Percentiles rank a stretch among this genome's conserved stretches.
phyloP scores from a whole-genome alignment of 2,797 vertebrate species.

The Podarcis siculus region DNA sequence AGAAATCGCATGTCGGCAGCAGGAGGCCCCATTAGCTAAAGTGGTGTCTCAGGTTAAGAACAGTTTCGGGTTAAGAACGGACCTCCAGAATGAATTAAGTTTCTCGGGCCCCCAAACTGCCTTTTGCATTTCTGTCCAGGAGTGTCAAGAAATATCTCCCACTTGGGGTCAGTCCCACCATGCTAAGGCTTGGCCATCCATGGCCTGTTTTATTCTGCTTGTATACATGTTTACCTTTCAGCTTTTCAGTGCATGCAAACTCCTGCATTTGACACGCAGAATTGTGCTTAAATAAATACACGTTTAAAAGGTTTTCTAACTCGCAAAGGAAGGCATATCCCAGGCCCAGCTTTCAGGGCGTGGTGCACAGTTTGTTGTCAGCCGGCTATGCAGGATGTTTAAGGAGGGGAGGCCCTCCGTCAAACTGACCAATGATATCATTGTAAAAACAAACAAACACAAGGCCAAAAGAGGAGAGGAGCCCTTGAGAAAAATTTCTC shows the following conservation, averaged over 20 bases:
- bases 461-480: background rate
- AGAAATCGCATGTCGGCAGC: too few relatives aligned
- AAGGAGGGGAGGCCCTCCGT: conserved; percentile 45
- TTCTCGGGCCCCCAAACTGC: background rate
- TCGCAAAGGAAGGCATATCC: background rate
- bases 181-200: background rate
- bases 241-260: background rate
- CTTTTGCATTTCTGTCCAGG: background rate
- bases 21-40: too few relatives aligned
- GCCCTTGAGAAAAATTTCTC: conserved; percentile 9
- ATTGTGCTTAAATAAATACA: background rate
- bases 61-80: too few relatives aligned
- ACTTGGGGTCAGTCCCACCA: too few relatives aligned
- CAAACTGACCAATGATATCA: conserved; percentile 57
- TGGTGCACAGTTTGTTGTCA: conserved; percentile 29
- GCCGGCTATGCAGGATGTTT: conserved; percentile 64
- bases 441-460: conserved; percentile 79
- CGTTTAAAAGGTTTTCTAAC: background rate
- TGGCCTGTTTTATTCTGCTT: background rate
- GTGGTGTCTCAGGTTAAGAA: too few relatives aligned
- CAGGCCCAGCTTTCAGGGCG: conserved; percentile 15
- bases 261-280: background rate
- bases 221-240: background rate
- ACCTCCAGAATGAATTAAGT: background rate
- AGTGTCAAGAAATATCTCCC: background rate